A percentile compares a stretch with the other conserved stretches of the same genome.
Conservation (phyloP, 2,797 vertebrate genomes). For the Pogoniulus pusillus region DNA sequence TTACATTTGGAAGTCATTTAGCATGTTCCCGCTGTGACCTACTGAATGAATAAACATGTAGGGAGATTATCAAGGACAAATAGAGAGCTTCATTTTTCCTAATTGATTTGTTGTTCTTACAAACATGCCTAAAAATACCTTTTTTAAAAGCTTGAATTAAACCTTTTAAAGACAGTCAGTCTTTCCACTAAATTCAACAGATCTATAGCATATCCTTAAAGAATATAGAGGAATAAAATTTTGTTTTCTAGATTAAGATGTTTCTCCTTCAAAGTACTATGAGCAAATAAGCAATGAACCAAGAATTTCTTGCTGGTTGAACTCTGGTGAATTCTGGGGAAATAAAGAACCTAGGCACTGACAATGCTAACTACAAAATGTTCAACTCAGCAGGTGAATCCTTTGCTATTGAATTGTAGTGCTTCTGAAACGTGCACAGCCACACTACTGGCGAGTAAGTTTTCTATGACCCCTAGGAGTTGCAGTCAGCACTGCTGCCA, state of each 20-base stretch:
- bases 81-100: neutral
- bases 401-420: neutral
- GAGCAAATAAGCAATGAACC: neutral
- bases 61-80: neutral
- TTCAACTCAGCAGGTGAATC: neutral
- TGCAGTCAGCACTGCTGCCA: neutral
- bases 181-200: neutral
- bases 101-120: neutral
- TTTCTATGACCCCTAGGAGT: neutral
- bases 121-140: neutral
- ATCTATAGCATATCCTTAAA: neutral
- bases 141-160: neutral
- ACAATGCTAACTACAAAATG: neutral
- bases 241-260: neutral
- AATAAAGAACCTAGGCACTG: neutral
- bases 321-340: neutral
- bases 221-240: neutral
- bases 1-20: conserved; percentile 49
- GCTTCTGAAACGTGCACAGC: neutral
- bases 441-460: neutral
- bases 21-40: neutral
- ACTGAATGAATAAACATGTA: neutral
- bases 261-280: neutral
- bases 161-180: neutral
- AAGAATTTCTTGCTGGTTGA: neutral